phyloP scores from a whole-genome alignment of 2,113 vertebrate genomes.

The Aix galericulata region DNA sequence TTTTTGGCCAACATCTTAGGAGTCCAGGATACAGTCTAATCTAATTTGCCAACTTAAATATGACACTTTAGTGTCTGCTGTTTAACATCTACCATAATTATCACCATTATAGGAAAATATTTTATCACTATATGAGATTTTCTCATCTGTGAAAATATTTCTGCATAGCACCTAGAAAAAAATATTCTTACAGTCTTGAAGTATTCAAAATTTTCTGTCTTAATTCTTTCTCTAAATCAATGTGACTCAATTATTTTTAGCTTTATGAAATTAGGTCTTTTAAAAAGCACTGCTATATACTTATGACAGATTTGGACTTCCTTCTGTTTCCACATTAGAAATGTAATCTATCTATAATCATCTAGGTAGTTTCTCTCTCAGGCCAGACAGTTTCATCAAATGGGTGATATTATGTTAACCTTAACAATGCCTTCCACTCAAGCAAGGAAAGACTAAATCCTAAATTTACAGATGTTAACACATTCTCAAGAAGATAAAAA shows the following conservation, averaged over 20 bases:
- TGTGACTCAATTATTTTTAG: slow-evolving; percentile 47
- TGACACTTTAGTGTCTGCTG: slow-evolving; percentile 32
- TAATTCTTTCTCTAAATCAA: slow-evolving; percentile 43
- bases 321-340: slow-evolving; percentile 17
- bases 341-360: slow-evolving; percentile 28
- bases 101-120: slow-evolving; percentile 8
- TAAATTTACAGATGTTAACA: not conserved
- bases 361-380: not conserved
- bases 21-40: slow-evolving; percentile 5
- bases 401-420: not conserved
- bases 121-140: slow-evolving; percentile 23
- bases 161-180: not conserved
- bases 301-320: slow-evolving; percentile 31
- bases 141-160: slow-evolving; percentile 31
- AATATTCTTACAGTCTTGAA: slow-evolving; percentile 2
- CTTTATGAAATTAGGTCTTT: slow-evolving; percentile 31
- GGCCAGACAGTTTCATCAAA: not conserved
- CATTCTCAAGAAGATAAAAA: not conserved
- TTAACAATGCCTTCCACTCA: not conserved
- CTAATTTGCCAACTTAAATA: slow-evolving; percentile 10
- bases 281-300: not conserved
- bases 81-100: slow-evolving; percentile 35
- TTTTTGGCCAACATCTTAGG: not conserved
- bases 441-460: not conserved
- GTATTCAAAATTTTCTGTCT: slow-evolving; percentile 16